Base-by-base conservation (phyloP, 2,888 invertebrate genomes). In the Pachymerium ferrugineum region DNA sequence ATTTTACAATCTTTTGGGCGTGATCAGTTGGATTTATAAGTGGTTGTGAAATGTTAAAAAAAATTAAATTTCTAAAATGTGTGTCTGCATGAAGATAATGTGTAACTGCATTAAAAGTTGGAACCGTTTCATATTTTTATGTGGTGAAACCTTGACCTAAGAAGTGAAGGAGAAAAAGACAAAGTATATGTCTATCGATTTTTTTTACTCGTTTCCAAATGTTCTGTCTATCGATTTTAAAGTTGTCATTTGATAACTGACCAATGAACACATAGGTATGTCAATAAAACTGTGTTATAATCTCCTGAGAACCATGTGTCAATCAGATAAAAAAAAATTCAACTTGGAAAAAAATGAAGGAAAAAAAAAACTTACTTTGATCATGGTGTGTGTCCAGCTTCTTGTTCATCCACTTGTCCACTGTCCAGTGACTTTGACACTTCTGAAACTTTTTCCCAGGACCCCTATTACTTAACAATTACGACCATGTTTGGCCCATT, bases 381-480 rank as follows among this genome's bases (percentile, higher is more conserved):
- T 16, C 16, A 38, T 22, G 8, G 47, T 47, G 38, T 4, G 1
- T 47, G 22, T 47, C 47, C 47, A 47, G 22, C 42, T 16, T 16
- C 47, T 22, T 47, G 19, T 22, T 47, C 22, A 19, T 2, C 8
- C 10, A 22, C 47, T 47, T 22, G 47, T 47, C 47, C 47, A 47
- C 47, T 47, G 16, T 47, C 47, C 16, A 47, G 19, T 47, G 47
- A 19, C 22, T n/a, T n/a, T n/a, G n/a, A n/a, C n/a, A n/a, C n/a
- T 47, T 19, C 19, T 47, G 10, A 47, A 47, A 47, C 47, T 47
- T 47, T n/a, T 47, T 47, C 47, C 22, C 70, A 70, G 22, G n/a
- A 30, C 38, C 25, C 47, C 38, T 38, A 72, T 72, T 72, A 72
- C 72, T 72, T 47, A 72, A 72, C 72, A 72, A 72, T 72, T 72